Evolutionary conservation across 1,140 invertebrate species (phyloP).

Genomic region (Uloborus diversus): DNA sequence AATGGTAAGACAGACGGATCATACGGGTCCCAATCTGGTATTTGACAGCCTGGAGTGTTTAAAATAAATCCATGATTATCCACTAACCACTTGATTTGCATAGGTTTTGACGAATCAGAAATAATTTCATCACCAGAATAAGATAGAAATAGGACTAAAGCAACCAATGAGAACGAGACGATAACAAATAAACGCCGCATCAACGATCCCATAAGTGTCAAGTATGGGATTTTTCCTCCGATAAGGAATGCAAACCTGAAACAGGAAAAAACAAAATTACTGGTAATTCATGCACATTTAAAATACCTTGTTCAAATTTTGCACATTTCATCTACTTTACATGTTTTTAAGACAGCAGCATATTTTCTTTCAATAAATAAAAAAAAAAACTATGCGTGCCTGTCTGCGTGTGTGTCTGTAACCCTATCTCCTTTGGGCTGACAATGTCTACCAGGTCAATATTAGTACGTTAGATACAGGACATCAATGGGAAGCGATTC

Average conservation of each 20-base stretch:
- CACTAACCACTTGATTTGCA: slow-evolving; percentile 22
- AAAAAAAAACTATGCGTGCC: no score
- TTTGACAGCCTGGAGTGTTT: slow-evolving; percentile 78
- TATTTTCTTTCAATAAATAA: no score
- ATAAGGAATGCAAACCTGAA: not conserved
- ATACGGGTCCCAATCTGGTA: slow-evolving; percentile 78
- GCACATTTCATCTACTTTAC: no score
- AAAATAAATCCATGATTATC: slow-evolving; percentile 67
- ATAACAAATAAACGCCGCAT: slow-evolving; percentile 43
- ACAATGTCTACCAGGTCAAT: no score
- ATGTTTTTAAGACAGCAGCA: no score
- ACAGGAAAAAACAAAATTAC: not conserved
- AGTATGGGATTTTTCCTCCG: not conserved
- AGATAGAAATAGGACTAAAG: slow-evolving; percentile 26
- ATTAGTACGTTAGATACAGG: no score
- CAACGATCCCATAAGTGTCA: slow-evolving; percentile 36
- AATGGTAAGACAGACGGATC: slow-evolving; percentile 73
- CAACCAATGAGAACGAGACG: slow-evolving; percentile 29
- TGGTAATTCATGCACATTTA: not conserved
- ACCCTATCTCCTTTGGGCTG: no score
- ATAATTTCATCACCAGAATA: slow-evolving; percentile 51
- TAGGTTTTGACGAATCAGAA: slow-evolving; percentile 3
- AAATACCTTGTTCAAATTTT: not conserved
- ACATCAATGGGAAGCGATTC: no score
- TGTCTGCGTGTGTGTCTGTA: no score